Evolutionary conservation across 2,888 invertebrate species (phyloP).

Genomic region (Dinocampus coccinellae): DNA sequence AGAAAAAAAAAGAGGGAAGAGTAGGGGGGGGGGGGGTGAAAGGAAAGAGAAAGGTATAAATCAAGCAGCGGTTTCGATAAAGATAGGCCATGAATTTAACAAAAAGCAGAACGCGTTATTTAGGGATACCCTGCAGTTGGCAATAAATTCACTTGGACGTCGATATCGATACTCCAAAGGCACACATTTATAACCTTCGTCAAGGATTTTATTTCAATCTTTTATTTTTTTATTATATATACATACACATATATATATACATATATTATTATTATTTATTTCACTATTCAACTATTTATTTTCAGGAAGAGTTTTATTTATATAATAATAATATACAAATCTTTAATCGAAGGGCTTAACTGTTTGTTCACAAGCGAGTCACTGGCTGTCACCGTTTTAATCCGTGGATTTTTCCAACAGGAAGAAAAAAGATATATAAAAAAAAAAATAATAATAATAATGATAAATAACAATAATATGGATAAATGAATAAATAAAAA

Average conservation of each 20-base stretch:
- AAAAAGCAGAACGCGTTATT: slow-evolving; percentile 32
- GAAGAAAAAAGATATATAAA: too few relatives aligned
- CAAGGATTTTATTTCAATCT: slow-evolving; percentile 6
- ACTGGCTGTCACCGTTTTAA: too few relatives aligned
- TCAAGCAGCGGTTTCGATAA: slow-evolving; percentile 31
- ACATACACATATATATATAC: too few relatives aligned
- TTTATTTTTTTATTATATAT: background rate
- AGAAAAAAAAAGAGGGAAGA: too few relatives aligned
- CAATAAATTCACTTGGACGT: slow-evolving; percentile 28
- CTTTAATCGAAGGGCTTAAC: slow-evolving; percentile 29
- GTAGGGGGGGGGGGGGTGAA: too few relatives aligned
- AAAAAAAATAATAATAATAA: too few relatives aligned
- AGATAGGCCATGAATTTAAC: slow-evolving; percentile 34
- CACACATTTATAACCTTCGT: slow-evolving; percentile 25
- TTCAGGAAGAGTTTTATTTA: too few relatives aligned
- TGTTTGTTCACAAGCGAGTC: slow-evolving; percentile 1
- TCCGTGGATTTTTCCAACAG: too few relatives aligned
- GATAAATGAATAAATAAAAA: too few relatives aligned
- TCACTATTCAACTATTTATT: background rate
- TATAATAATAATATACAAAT: background rate
- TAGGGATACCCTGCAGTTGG: slow-evolving; percentile 21
- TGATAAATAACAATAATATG: too few relatives aligned
- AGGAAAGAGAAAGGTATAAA: slow-evolving; percentile 24
- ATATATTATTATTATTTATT: background rate
- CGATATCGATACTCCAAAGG: slow-evolving; percentile 34